Evolutionary conservation across 2,888 invertebrate species (phyloP).

Genomic region (Rhagophthalmus giganteus): DNA sequence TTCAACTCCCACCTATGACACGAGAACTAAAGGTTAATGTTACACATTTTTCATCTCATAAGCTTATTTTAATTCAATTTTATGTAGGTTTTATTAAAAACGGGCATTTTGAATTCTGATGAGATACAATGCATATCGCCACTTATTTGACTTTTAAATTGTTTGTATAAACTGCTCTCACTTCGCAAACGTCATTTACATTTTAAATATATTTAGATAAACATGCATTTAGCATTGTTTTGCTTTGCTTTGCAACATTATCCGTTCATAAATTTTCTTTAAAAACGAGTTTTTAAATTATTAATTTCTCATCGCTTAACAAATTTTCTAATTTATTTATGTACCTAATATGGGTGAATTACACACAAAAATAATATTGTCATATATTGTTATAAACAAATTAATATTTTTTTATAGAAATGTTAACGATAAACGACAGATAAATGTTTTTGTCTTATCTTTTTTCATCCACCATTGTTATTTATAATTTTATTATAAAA

Average conservation of each 20-base stretch:
- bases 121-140: slow-evolving; percentile 25
- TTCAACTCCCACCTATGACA: slow-evolving; percentile 28
- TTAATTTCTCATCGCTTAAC: too few species aligned
- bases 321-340: too few species aligned
- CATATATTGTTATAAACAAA: too few species aligned
- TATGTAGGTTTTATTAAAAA: slow-evolving; percentile 23
- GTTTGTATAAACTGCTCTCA: slow-evolving; percentile 25
- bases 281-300: too few species aligned
- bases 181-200: slow-evolving; percentile 29
- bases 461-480: too few species aligned
- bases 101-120: slow-evolving; percentile 17
- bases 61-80: slow-evolving; percentile 24
- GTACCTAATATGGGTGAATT: too few species aligned
- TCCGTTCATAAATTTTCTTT: slow-evolving; percentile 21
- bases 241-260: slow-evolving; percentile 13
- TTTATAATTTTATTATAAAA: too few species aligned
- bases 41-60: slow-evolving; percentile 27
- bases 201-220: slow-evolving; percentile 27
- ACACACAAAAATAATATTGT: too few species aligned
- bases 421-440: too few species aligned
- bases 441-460: too few species aligned
- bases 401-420: too few species aligned
- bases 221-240: slow-evolving; percentile 22
- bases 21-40: slow-evolving; percentile 28
- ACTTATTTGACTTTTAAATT: slow-evolving; percentile 30